Percentiles rank a stretch among this genome's conserved stretches.
Conservation (phyloP, 1,140 invertebrate species). For the Idris sp. region DNA sequence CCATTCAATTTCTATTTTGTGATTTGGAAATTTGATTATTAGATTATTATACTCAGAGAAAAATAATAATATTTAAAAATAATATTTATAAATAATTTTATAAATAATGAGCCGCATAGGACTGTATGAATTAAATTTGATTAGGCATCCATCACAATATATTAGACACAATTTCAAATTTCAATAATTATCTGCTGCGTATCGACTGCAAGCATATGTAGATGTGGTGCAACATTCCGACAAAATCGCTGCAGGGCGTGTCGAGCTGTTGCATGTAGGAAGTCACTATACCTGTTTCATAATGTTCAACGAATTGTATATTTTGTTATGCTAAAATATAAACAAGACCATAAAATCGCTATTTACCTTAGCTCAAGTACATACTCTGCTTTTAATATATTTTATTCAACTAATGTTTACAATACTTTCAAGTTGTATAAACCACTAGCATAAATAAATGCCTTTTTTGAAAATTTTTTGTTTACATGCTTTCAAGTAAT, state of each 20-base stretch:
- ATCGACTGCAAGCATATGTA: slow-evolving; percentile 21
- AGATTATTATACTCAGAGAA: too few species aligned
- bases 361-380: too few species aligned
- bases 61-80: slow-evolving; percentile 1
- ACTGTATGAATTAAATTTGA: slow-evolving; percentile 31
- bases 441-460: too few species aligned
- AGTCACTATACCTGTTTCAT: slow-evolving; percentile 35
- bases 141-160: slow-evolving; percentile 5
- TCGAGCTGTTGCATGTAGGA: slow-evolving; percentile 24
- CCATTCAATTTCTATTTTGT: too few species aligned
- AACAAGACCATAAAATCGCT: slow-evolving; percentile 18
- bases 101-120: too few species aligned
- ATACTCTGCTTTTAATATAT: too few species aligned
- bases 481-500: too few species aligned
- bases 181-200: slow-evolving; percentile 25
- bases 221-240: slow-evolving; percentile 44
- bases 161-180: slow-evolving; percentile 22
- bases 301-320: slow-evolving; percentile 13
- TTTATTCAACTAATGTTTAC: too few species aligned
- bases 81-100: too few species aligned
- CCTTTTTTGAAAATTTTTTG: too few species aligned
- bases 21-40: too few species aligned
- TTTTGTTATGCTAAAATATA: slow-evolving; percentile 22
- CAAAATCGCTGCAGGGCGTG: slow-evolving; percentile 43
- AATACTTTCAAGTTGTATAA: too few species aligned